phyloP scores from a whole-genome alignment of 37 sponge, comb jelly and placozoan species.

The Axinella damicornis region DNA sequence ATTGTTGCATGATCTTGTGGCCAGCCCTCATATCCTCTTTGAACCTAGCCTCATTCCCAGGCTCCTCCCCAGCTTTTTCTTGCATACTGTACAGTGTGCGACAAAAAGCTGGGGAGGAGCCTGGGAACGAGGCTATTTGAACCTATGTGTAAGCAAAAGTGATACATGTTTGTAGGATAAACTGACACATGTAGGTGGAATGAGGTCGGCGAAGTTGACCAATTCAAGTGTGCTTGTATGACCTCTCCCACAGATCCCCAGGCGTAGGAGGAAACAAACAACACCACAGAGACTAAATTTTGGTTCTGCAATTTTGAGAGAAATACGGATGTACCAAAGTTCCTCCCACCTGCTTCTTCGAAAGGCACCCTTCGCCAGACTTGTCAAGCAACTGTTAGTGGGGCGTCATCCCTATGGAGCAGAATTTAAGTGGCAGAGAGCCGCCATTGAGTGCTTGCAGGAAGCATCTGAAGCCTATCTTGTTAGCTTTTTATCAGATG shows the following conservation, averaged over 20 bases:
- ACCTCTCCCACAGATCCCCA: not conserved
- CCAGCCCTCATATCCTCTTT: too few species aligned
- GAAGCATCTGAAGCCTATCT: slow-evolving; percentile 82
- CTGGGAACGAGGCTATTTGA: too few species aligned
- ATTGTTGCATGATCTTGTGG: too few species aligned
- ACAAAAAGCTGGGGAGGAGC: too few species aligned
- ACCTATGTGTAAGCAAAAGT: too few species aligned
- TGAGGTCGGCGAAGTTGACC: too few species aligned
- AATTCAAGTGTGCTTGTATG: not conserved
- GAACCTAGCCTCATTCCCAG: too few species aligned
- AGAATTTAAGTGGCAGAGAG: slow-evolving; percentile 67
- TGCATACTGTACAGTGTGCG: too few species aligned
- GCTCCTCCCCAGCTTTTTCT: too few species aligned
- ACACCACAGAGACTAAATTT: slow-evolving; percentile 3
- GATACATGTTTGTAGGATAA: too few species aligned
- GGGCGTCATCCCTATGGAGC: slow-evolving; percentile 25
- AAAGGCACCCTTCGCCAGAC: slow-evolving; percentile 61
- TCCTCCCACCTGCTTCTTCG: slow-evolving; percentile 67
- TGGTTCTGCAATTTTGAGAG: slow-evolving; percentile 26
- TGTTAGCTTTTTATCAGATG: slow-evolving; percentile 63
- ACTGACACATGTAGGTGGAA: too few species aligned
- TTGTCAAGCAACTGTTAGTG: slow-evolving; percentile 35
- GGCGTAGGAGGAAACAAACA: slow-evolving; percentile 7
- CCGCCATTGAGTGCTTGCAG: slow-evolving; percentile 73
- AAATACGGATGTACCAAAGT: slow-evolving; percentile 60